Conservation (phyloP, 2,113 vertebrate genomes). For the Lonchura striata region DNA sequence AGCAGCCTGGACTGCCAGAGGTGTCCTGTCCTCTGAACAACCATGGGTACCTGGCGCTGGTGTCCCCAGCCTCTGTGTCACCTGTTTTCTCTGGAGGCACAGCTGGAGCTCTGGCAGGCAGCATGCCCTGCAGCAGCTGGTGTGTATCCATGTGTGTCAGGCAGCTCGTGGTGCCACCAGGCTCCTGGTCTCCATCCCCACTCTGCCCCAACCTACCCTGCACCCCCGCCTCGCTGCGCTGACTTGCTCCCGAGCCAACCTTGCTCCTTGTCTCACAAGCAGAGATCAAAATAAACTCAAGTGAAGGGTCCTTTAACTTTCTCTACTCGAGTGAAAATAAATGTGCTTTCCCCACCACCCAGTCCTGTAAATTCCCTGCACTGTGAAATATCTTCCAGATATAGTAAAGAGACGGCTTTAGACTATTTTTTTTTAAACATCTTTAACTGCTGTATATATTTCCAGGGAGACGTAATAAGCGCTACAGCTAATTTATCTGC, state of each 20-base stretch:
- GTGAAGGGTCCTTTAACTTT: slow-evolving; percentile 67
- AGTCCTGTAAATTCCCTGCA: slow-evolving; percentile 44
- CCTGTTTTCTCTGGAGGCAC: neutral
- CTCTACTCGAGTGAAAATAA: slow-evolving; percentile 61
- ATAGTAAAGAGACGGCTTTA: slow-evolving; percentile 60
- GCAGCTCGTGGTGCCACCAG: neutral
- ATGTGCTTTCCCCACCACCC: slow-evolving; percentile 28
- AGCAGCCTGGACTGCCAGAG: neutral
- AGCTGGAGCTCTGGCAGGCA: neutral
- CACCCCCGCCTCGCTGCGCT: rapidly evolving
- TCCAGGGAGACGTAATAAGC: slow-evolving; percentile 64
- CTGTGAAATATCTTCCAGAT: slow-evolving; percentile 70
- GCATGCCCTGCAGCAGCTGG: neutral
- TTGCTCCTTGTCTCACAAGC: slow-evolving; percentile 7
- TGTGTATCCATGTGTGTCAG: neutral
- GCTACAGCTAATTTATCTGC: slow-evolving; percentile 72
- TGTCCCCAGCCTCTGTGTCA: rapidly evolving
- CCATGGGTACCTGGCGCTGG: rapidly evolving
- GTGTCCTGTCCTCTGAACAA: neutral
- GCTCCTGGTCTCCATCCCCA: neutral
- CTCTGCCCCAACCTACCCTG: neutral
- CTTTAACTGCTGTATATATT: slow-evolving; percentile 70
- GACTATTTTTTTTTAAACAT: slow-evolving; percentile 63
- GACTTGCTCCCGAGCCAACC: neutral
- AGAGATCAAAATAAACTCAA: slow-evolving; percentile 66